These are phyloP conservation scores for Sebastes glaucus DNA, from an alignment of 2,797 vertebrate genomes.

Conservation along the genomic window DNA sequence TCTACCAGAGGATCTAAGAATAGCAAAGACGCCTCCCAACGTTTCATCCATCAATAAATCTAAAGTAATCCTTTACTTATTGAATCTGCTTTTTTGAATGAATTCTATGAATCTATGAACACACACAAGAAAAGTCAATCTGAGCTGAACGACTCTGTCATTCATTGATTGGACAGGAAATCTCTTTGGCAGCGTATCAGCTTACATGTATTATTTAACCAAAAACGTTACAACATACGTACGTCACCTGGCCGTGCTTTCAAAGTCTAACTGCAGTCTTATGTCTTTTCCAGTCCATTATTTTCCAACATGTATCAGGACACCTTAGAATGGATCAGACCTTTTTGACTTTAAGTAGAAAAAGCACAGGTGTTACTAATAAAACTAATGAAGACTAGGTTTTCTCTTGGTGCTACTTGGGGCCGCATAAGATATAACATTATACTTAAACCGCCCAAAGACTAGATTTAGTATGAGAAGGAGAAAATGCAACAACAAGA, in stretches of 20 bases:
- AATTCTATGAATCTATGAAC: not conserved
- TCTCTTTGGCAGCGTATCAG: not conserved
- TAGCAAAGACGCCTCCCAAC: not conserved
- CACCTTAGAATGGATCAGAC: too few species aligned
- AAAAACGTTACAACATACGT: not conserved
- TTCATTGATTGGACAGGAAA: slow-evolving; percentile 37
- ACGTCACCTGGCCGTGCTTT: not conserved
- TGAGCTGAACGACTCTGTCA: slow-evolving; percentile 1
- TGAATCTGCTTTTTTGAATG: not conserved
- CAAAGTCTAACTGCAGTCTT: not conserved
- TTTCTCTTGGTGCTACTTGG: not conserved
- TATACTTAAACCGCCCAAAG: too few species aligned
- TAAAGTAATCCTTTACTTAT: not conserved
- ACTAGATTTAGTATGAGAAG: too few species aligned
- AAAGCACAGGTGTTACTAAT: too few species aligned
- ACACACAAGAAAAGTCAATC: not conserved
- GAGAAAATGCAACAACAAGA: too few species aligned
- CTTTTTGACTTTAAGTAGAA: too few species aligned
- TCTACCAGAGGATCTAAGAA: not conserved
- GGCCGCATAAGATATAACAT: too few species aligned
- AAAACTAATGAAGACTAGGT: not conserved
- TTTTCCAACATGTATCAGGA: not conserved
- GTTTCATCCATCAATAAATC: not conserved
- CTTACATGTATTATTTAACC: slow-evolving; percentile 9
- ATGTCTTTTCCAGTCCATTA: not conserved